Base-by-base conservation (phyloP, 92 coral and sea anemone genomes). In the Epizoanthus rinbou region DNA sequence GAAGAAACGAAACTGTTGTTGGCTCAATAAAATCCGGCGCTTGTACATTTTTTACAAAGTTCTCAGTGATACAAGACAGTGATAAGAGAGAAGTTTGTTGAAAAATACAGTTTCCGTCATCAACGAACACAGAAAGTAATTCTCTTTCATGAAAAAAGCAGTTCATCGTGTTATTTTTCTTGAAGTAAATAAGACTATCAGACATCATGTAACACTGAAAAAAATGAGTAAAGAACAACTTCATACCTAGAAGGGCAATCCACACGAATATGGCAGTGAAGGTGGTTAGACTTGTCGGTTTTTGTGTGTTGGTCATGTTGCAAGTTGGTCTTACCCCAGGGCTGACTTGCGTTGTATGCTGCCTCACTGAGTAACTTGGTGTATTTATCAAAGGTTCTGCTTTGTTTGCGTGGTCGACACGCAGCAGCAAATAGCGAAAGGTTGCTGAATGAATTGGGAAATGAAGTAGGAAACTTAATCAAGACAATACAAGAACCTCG, bases 391-490 rank as follows among this genome's bases (percentile, higher is more conserved):
- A 60, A 35, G 22, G 41, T 16, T 17, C 22, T 47, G 54, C 14
- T 47, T 62, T 78, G 82, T 78, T 78, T 78, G 82, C 82, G 82
- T 78, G 82, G 82, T 78, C 21, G 18, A 13, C 4, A 3, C 6
- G 22, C 14, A 37, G 71, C 82, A 69, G 71, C 23, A 52, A 78
- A 57, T 39, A n/a, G 82, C 69, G 23, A 78, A 78, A 39, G 37
- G 70, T 17, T 76, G 57, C 37, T 33, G 82, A 78, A 62, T 78
- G 70, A 78, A 78, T 60, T 60, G 82, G 82, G 82, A 78, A 78
- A 78, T 78, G 82, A 78, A 43, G 57, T 19, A 69, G 82, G 82
- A 60, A 78, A 62, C 82, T 78, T 19, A 62, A 78, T 78, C 82
- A 78, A 6, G 54, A 39, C 82, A 78, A 78, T n/a, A 33, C 66